These are phyloP conservation scores for Gastrophryne carolinensis DNA, from an alignment of 2,797 vertebrate species.

Conservation along the genomic window DNA sequence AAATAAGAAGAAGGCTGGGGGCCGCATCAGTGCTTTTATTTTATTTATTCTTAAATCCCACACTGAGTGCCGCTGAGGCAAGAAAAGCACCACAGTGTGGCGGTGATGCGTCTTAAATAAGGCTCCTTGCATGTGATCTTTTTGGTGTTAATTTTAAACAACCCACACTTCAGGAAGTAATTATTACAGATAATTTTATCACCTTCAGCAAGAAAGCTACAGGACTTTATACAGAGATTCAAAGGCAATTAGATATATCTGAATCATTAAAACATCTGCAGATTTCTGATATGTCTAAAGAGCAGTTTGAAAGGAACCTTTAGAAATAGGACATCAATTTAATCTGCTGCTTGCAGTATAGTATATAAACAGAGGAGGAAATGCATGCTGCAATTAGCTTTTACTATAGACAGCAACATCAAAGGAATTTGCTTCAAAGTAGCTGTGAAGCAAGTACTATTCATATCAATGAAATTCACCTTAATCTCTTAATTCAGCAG, in stretches of 20 bases:
- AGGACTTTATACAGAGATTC: conserved; percentile 15
- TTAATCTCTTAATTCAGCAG: conserved; percentile 20
- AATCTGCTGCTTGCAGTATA: neutral
- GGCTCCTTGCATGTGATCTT: too few relatives aligned
- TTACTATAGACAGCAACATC: conserved; percentile 14
- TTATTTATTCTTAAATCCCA: too few relatives aligned
- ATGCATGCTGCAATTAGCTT: conserved; percentile 5
- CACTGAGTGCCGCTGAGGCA: too few relatives aligned
- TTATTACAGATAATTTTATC: conserved; percentile 32
- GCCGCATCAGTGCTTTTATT: too few relatives aligned
- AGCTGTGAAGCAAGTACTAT: conserved; percentile 9
- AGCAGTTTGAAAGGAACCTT: conserved; percentile 8
- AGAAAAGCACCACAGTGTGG: too few relatives aligned
- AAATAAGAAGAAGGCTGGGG: too few relatives aligned
- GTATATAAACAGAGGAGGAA: neutral
- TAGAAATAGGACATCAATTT: conserved; percentile 18
- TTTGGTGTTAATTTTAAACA: conserved; percentile 8
- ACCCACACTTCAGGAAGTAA: conserved; percentile 24
- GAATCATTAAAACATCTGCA: conserved; percentile 35
- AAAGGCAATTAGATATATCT: conserved; percentile 35
- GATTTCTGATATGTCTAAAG: conserved; percentile 13
- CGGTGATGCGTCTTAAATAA: too few relatives aligned
- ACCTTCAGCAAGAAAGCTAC: conserved; percentile 15
- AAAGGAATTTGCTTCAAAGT: conserved; percentile 28
- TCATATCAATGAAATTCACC: conserved; percentile 16